These are phyloP conservation scores for Dasypogon diadema DNA, from an alignment of 2,888 invertebrate species.

Conservation along the genomic window DNA sequence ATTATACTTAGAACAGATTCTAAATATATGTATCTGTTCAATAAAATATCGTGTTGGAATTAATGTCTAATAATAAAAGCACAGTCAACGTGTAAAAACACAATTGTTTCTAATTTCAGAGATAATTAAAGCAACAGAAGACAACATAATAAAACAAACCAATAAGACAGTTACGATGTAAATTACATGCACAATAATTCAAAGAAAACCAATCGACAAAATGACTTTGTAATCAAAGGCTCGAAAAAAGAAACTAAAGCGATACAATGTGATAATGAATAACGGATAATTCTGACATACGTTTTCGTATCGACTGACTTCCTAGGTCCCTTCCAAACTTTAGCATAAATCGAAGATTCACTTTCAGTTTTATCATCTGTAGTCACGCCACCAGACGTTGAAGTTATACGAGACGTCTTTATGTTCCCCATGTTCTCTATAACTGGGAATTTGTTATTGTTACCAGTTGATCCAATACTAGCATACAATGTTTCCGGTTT, in stretches of 20 bases:
- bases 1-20: too few species aligned
- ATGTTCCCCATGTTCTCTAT: slow-evolving; percentile 58
- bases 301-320: slow-evolving; percentile 68
- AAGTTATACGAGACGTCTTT: slow-evolving; percentile 57
- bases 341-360: slow-evolving; percentile 65
- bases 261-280: neutral
- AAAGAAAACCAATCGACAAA: slow-evolving; percentile 7
- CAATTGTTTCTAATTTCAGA: too few species aligned
- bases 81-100: too few species aligned
- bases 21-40: too few species aligned
- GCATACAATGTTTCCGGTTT: slow-evolving; percentile 54
- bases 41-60: too few species aligned
- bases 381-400: slow-evolving; percentile 36
- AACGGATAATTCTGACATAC: slow-evolving; percentile 61
- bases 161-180: too few species aligned
- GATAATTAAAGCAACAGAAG: too few species aligned
- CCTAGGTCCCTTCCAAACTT: slow-evolving; percentile 69
- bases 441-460: slow-evolving; percentile 57
- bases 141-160: neutral
- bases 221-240: neutral
- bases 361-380: slow-evolving; percentile 60
- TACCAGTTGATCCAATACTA: slow-evolving; percentile 52
- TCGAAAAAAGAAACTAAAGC: slow-evolving; percentile 8
- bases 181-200: slow-evolving; percentile 9
- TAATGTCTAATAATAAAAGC: too few species aligned